phyloP scores from a whole-genome alignment of 2,113 vertebrate species.

The Tylochromis polylepis region DNA sequence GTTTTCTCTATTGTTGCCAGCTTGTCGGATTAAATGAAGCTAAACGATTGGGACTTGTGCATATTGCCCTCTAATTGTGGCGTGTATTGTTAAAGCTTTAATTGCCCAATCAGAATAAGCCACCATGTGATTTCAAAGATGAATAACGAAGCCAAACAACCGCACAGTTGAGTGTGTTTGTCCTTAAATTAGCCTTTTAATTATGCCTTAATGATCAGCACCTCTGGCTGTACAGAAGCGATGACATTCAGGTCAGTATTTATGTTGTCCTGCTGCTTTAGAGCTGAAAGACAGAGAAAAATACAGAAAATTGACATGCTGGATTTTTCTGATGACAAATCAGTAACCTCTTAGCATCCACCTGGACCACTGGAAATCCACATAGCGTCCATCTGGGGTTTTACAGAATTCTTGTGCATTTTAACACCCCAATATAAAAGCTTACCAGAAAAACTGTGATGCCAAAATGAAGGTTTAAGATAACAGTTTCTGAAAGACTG shows the following conservation, averaged over 20 bases:
- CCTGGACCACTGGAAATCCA: not conserved
- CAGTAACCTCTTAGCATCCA: not conserved
- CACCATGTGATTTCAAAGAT: constrained; percentile 21
- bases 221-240: not conserved
- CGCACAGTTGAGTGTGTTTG: not conserved
- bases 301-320: not conserved
- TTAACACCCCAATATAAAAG: not conserved
- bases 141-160: not conserved
- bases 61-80: constrained; percentile 38
- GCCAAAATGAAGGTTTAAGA: not conserved
- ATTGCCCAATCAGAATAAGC: constrained; percentile 30
- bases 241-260: not conserved
- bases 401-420: not conserved
- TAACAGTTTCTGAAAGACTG: not conserved
- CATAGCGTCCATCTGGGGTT: not conserved
- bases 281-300: not conserved
- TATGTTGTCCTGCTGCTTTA: not conserved
- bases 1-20: constrained; percentile 35
- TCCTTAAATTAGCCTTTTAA: not conserved
- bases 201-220: not conserved
- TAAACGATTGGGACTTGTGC: constrained; percentile 28
- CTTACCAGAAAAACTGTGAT: not conserved
- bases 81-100: constrained; percentile 18
- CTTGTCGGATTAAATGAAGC: constrained; percentile 54
- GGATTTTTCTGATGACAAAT: not conserved